Conservation (phyloP, 2,113 vertebrate species). For the Peromyscus maniculatus region DNA sequence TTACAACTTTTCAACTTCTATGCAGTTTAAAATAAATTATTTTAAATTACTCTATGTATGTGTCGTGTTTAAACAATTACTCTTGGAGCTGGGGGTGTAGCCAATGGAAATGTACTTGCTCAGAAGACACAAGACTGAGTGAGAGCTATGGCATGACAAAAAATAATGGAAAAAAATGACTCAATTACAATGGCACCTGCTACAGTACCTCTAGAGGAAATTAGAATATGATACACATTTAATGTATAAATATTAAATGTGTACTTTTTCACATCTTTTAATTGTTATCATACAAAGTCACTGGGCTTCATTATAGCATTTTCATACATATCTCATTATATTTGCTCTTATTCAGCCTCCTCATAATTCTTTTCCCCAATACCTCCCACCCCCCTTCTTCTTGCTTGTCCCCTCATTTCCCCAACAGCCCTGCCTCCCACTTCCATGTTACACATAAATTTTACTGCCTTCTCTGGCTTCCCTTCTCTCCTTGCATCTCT, state of each 20-base stretch:
- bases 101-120: background rate
- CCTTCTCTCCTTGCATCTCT: too few species aligned
- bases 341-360: background rate
- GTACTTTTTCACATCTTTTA: background rate
- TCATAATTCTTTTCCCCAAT: background rate
- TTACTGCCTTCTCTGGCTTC: background rate
- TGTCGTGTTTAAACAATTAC: constrained; percentile 8
- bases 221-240: background rate
- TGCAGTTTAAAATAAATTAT: constrained; percentile 40
- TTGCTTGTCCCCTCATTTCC: background rate
- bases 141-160: background rate
- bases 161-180: background rate
- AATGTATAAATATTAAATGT: background rate
- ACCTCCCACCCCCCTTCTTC: too few species aligned
- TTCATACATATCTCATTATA: background rate
- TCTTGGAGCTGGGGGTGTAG: background rate
- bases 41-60: constrained; percentile 34
- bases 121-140: background rate
- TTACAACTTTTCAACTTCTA: constrained; percentile 16
- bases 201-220: constrained; percentile 17
- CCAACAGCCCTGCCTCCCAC: background rate
- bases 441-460: background rate
- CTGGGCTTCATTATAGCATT: background rate
- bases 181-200: background rate
- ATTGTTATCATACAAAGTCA: background rate